Conservation (phyloP, 92 coral and sea anemone genomes). For the Actinernus sp. region DNA sequence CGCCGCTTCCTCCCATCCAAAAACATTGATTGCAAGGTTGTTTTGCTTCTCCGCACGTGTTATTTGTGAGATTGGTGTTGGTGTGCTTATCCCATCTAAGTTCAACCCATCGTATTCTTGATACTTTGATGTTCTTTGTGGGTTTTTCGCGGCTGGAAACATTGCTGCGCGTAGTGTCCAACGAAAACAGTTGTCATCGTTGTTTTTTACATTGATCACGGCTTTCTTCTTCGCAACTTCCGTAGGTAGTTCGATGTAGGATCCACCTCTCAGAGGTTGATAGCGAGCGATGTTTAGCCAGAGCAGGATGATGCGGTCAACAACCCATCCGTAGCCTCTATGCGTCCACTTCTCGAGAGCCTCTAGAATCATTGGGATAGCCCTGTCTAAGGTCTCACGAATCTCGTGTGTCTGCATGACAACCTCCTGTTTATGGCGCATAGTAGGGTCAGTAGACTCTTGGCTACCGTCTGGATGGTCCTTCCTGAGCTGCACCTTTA, state of each 20-base stretch:
- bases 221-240: constrained; percentile 28
- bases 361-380: no score
- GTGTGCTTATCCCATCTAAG: constrained; percentile 21
- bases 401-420: no score
- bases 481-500: no score
- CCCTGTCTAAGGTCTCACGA: no score
- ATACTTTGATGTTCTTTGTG: constrained; percentile 8
- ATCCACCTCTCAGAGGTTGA: constrained; percentile 6
- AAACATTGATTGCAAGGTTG: constrained; percentile 19
- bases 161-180: constrained; percentile 37
- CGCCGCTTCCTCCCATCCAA: constrained; percentile 14
- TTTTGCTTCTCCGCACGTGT: constrained; percentile 6
- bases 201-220: constrained; percentile 34
- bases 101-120: constrained; percentile 18
- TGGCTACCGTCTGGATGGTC: no score
- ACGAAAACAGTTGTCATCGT: constrained; percentile 40
- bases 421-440: no score
- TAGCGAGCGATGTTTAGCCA: constrained; percentile 37
- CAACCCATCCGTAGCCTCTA: not conserved
- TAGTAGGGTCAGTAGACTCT: no score
- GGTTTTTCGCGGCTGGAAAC: not conserved
- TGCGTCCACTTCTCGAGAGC: not conserved
- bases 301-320: not conserved
- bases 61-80: constrained; percentile 11
- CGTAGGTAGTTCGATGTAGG: constrained; percentile 14